Conservation (phyloP, 1,140 invertebrate species). For the Holcopasites calliopsidis region DNA sequence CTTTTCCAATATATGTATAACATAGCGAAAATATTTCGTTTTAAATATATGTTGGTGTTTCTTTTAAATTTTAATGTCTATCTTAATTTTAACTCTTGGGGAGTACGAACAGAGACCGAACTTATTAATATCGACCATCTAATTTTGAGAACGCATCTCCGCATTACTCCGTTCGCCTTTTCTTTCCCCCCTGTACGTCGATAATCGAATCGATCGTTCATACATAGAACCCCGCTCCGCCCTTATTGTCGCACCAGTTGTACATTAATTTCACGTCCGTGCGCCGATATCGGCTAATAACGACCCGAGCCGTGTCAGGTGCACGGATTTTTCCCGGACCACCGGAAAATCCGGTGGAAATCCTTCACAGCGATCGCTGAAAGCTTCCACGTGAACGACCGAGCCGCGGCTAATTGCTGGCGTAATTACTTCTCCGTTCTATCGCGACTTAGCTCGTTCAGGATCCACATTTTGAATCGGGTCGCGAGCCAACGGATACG, state of each 20-base stretch:
- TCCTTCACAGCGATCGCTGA: slow-evolving; percentile 4
- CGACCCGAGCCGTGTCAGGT: not conserved
- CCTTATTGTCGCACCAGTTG: not conserved
- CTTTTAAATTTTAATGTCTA: too few relatives aligned
- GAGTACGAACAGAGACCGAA: too few relatives aligned
- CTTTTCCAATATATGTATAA: too few relatives aligned
- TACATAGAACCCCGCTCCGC: too few relatives aligned
- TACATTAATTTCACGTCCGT: slow-evolving; percentile 4
- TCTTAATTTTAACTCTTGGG: too few relatives aligned
- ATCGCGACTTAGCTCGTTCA: slow-evolving; percentile 31
- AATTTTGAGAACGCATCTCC: too few relatives aligned
- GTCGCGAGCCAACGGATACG: slow-evolving; percentile 5
- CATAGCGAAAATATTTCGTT: too few relatives aligned
- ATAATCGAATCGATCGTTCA: not conserved
- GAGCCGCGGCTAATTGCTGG: slow-evolving; percentile 9
- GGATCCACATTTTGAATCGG: slow-evolving; percentile 32
- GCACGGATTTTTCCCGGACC: not conserved
- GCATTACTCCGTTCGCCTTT: too few relatives aligned
- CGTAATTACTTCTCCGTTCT: slow-evolving; percentile 31
- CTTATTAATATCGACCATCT: too few relatives aligned
- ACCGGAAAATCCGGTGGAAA: not conserved
- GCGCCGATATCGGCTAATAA: not conserved
- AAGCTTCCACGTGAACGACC: slow-evolving; percentile 5
- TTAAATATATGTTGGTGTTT: too few relatives aligned
- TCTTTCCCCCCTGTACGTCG: too few relatives aligned